These are phyloP conservation scores for Piprites chloris DNA, from an alignment of 2,113 vertebrate species.

Conservation along the genomic window DNA sequence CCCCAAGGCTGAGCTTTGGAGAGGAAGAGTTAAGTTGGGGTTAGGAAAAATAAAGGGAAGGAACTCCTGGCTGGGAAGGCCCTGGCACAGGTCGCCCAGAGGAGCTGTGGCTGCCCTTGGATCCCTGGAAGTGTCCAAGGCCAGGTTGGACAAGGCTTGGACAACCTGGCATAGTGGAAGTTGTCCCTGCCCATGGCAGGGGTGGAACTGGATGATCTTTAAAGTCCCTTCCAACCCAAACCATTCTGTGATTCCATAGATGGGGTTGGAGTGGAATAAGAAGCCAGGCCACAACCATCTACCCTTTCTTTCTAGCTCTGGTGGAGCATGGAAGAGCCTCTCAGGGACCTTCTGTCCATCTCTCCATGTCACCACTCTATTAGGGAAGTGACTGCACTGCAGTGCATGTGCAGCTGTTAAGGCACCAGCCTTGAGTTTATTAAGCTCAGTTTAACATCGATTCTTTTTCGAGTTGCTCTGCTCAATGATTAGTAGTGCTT, in stretches of 20 bases:
- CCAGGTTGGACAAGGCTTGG: not conserved
- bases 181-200: not conserved
- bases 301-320: not conserved
- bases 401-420: not conserved
- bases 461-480: not conserved
- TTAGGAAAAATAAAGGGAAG: not conserved
- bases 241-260: not conserved
- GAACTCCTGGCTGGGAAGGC: not conserved
- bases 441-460: not conserved
- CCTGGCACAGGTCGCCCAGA: not conserved
- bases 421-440: not conserved
- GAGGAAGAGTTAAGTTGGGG: not conserved
- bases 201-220: not conserved
- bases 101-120: not conserved
- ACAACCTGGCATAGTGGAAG: rapidly evolving
- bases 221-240: not conserved
- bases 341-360: not conserved
- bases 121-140: not conserved
- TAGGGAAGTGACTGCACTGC: not conserved
- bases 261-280: not conserved
- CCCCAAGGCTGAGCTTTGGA: not conserved
- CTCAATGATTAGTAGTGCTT: not conserved
- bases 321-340: not conserved
- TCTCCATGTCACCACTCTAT: not conserved
- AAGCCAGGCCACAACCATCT: not conserved